Percentiles rank a stretch among this genome's conserved stretches.
phyloP scores from a whole-genome alignment of 2,113 vertebrate species.

The Casuarius casuarius region DNA sequence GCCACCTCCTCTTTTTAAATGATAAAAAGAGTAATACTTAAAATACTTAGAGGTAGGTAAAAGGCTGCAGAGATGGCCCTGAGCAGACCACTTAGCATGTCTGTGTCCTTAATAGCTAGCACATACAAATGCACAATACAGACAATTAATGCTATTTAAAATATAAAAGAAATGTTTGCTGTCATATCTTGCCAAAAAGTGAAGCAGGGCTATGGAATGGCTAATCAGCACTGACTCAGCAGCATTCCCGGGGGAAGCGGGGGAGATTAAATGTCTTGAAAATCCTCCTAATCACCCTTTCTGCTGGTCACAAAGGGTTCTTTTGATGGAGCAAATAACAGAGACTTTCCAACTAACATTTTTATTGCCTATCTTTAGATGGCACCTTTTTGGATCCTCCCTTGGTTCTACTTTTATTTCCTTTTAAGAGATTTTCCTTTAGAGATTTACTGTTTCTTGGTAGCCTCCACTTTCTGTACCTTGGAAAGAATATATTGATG shows the following conservation, averaged over 20 bases:
- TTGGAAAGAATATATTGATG: neutral
- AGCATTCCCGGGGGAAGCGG: slow-evolving; percentile 25
- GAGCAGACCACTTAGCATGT: neutral
- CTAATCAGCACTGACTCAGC: slow-evolving; percentile 34
- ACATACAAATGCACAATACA: neutral
- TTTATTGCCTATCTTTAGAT: neutral
- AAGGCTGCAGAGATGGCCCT: neutral
- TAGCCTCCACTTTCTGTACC: neutral
- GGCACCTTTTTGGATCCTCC: neutral
- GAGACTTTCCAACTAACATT: neutral
- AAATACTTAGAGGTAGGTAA: neutral
- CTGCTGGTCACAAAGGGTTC: slow-evolving; percentile 40
- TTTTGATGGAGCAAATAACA: slow-evolving; percentile 41
- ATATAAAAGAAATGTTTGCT: slow-evolving; percentile 10
- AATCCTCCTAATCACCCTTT: slow-evolving; percentile 40
- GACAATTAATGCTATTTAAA: neutral
- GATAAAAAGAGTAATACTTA: neutral
- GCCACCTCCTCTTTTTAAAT: neutral
- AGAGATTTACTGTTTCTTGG: neutral
- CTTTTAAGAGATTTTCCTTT: neutral
- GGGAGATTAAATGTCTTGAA: slow-evolving; percentile 47
- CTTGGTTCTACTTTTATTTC: neutral
- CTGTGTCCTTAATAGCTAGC: neutral
- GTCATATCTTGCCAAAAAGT: neutral
- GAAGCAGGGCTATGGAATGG: neutral